Conservation (phyloP, 1,140 invertebrate species). For the Goniozus legneri region DNA sequence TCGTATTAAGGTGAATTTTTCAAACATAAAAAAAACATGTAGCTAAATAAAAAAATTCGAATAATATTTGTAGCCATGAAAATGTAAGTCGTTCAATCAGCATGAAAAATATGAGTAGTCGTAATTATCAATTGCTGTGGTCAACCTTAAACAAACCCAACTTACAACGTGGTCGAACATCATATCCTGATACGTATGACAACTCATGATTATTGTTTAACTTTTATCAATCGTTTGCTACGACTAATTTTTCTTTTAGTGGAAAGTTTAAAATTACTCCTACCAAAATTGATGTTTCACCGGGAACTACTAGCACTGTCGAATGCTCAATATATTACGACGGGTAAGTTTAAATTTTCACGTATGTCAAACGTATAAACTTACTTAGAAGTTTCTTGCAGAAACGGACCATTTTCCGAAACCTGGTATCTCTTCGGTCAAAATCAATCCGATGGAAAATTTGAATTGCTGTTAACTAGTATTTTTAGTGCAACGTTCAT, state of each 20-base stretch:
- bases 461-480: conserved; percentile 27
- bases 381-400: conserved; percentile 6
- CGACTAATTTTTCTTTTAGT: too few relatives aligned
- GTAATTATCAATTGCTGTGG: conserved; percentile 38
- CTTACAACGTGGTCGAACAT: too few relatives aligned
- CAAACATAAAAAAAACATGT: not conserved
- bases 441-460: conserved; percentile 22
- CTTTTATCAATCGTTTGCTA: too few relatives aligned
- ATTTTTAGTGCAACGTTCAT: conserved; percentile 29
- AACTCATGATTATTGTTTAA: too few relatives aligned
- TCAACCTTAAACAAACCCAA: too few relatives aligned
- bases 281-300: conserved; percentile 20
- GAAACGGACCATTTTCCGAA: too few relatives aligned
- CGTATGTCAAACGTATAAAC: conserved; percentile 1
- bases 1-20: conserved; percentile 32
- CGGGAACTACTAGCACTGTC: conserved; percentile 11
- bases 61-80: conserved; percentile 44
- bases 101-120: conserved; percentile 41
- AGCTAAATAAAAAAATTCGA: too few relatives aligned
- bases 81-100: conserved; percentile 33
- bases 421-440: conserved; percentile 34
- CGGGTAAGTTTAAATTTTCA: conserved; percentile 21
- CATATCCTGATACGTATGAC: too few relatives aligned
- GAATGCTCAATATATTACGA: conserved; percentile 30
- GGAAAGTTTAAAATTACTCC: conserved; percentile 31